Evolutionary conservation across 2,113 vertebrate genomes (phyloP), one percentile per base, ranked within the genome.

Genomic region (Dissostichus mawsoni): DNA sequence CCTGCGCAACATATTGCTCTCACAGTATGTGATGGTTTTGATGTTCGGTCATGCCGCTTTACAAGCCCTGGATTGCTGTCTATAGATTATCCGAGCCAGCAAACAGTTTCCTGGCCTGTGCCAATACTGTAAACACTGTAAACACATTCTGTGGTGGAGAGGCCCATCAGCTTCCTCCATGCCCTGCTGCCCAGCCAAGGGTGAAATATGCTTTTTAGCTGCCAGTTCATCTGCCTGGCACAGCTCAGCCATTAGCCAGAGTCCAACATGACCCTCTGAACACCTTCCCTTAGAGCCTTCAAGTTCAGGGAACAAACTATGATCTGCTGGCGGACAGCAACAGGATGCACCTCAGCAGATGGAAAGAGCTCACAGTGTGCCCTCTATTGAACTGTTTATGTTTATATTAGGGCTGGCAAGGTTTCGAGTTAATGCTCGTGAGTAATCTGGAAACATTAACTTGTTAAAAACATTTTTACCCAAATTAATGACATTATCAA

Each of bases 11-110:
- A 59, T 44, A 57, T 20, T 14, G 29, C 53, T 82, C 25, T 29
- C 51, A 59, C 16, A 25, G 8, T 65, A 44, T 51, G 11, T 3
- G 18, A 25, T 58, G 58, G 48, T 69, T 70, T 29, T 25, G 48
- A 33, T 51, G 44, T 76, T 82, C 74, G 50, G 48, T 59, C 16
- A 44, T 51, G 44, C 58, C 58, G 63, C 44, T 11, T 7, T 65
- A 20, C 29, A 20, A 59, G 62, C 11, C n/a, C 65, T 64, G n/a
- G 17, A 44, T 47, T 14, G 8, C 1, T 2, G 29, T 52, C n/a
- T 36, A 5, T 14, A 51, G 11, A 71, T 64, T 48, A 71, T 36
- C 18, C 51, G 47, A 10, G 41, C n/a, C 6, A 13, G 1, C 17
- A 44, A 59, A 47, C 44, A 18, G 45, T 76, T 68, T 59, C n/a